Percentiles rank a stretch among this genome's conserved stretches.
Conservation (phyloP, 1,140 invertebrate species). For the Lepidurus apus region DNA sequence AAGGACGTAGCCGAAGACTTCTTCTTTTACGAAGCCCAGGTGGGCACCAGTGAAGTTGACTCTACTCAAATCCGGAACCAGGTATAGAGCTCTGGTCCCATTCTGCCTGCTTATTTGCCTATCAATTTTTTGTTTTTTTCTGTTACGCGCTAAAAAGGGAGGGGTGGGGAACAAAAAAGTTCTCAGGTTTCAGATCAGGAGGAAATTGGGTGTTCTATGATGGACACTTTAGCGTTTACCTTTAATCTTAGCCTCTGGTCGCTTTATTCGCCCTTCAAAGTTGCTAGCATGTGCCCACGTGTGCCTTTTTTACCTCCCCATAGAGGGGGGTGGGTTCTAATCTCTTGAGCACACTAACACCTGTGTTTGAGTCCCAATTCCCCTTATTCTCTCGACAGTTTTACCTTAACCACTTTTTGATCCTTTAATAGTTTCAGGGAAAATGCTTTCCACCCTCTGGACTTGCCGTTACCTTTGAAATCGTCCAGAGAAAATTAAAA, state of each 20-base stretch:
- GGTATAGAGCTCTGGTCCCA: neutral
- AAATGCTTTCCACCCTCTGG: too few species aligned
- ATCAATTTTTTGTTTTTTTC: neutral
- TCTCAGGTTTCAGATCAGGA: neutral
- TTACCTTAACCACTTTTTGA: neutral
- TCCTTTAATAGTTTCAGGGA: neutral
- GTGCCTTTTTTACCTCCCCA: neutral
- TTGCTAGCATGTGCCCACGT: neutral
- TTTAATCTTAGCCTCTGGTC: neutral
- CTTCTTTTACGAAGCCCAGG: neutral
- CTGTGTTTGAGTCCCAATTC: neutral
- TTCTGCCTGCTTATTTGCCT: constrained; percentile 10
- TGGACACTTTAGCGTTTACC: neutral
- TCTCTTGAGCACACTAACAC: constrained; percentile 14
- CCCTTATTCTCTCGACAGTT: neutral
- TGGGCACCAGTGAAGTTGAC: constrained; percentile 12
- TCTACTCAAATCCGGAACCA: constrained; percentile 7
- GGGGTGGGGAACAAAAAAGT: neutral
- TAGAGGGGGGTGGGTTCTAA: neutral
- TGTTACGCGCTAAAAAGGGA: neutral
- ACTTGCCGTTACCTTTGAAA: too few species aligned
- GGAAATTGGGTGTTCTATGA: neutral
- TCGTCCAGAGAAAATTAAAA: too few species aligned
- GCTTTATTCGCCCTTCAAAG: neutral
- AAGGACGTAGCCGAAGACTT: neutral